These are phyloP conservation scores for Orius insidiosus DNA, from an alignment of 1,140 invertebrate species.

Conservation along the genomic window DNA sequence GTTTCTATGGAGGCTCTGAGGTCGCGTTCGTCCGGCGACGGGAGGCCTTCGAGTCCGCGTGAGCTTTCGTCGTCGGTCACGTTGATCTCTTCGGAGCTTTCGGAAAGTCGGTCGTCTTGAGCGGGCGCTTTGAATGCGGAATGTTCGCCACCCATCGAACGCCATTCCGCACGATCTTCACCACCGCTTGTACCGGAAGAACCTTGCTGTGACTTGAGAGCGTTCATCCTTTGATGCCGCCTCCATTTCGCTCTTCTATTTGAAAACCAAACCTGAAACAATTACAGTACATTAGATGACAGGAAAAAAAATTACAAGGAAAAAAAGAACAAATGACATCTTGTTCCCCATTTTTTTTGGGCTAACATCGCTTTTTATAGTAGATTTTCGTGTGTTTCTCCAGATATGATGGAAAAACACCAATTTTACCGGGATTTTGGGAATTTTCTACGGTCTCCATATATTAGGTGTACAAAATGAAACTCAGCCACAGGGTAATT, in stretches of 20 bases:
- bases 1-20: constrained; percentile 17
- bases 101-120: constrained; percentile 16
- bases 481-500: too few species aligned
- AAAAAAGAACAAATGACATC: too few species aligned
- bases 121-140: constrained; percentile 57
- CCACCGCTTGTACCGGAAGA: constrained; percentile 36
- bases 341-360: too few species aligned
- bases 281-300: too few species aligned
- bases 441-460: too few species aligned
- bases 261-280: constrained; percentile 87
- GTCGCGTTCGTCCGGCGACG: constrained; percentile 8
- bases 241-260: constrained; percentile 96
- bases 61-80: constrained; percentile 22
- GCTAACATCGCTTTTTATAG: too few species aligned
- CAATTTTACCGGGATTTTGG: too few species aligned
- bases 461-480: too few species aligned
- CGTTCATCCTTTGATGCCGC: constrained; percentile 84
- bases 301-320: too few species aligned
- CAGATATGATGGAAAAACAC: too few species aligned
- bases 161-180: constrained; percentile 24
- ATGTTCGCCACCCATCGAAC: constrained; percentile 64
- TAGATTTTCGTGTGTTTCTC: too few species aligned
- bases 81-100: constrained; percentile 23
- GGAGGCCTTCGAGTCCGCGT: constrained; percentile 1
- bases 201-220: constrained; percentile 45